These are phyloP conservation scores for Glyptemys insculpta DNA, from an alignment of 2,797 vertebrate species.

Conservation along the genomic window DNA sequence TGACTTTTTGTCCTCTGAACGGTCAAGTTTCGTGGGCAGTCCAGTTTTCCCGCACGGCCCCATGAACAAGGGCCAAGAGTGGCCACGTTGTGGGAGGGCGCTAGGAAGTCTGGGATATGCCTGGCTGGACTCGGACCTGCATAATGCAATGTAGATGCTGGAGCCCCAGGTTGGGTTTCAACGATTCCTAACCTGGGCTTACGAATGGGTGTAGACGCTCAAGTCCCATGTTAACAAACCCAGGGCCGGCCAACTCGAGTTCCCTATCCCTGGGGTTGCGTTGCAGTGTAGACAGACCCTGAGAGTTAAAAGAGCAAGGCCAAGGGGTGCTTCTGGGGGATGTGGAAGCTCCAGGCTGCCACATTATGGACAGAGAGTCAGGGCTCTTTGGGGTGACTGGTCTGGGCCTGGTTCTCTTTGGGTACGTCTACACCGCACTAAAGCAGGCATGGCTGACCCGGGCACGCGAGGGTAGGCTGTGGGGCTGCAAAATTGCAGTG, in stretches of 20 bases:
- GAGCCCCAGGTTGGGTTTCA: no score
- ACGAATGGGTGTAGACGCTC: neutral
- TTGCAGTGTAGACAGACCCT: neutral
- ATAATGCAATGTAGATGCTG: neutral
- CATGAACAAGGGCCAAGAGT: neutral
- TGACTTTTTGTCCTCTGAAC: no score
- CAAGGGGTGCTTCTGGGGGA: neutral
- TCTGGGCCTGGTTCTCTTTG: neutral
- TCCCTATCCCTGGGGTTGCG: neutral
- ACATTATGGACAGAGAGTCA: neutral
- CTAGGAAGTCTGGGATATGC: neutral
- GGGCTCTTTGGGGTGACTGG: neutral
- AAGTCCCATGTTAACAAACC: neutral
- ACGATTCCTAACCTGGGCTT: no score
- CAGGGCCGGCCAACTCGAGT: neutral
- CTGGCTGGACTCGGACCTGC: no score
- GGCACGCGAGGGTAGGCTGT: neutral
- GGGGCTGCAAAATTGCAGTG: neutral
- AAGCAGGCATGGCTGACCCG: rapidly evolving
- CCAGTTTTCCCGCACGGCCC: neutral
- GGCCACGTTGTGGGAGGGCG: no score
- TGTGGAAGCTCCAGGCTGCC: neutral
- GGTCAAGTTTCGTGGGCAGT: neutral
- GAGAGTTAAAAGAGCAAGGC: neutral
- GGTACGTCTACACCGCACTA: neutral